Percentiles rank a stretch among this genome's conserved stretches.
These are phyloP conservation scores for Gasteruption jaculator DNA, from an alignment of 2,888 invertebrate species.

Conservation along the genomic window DNA sequence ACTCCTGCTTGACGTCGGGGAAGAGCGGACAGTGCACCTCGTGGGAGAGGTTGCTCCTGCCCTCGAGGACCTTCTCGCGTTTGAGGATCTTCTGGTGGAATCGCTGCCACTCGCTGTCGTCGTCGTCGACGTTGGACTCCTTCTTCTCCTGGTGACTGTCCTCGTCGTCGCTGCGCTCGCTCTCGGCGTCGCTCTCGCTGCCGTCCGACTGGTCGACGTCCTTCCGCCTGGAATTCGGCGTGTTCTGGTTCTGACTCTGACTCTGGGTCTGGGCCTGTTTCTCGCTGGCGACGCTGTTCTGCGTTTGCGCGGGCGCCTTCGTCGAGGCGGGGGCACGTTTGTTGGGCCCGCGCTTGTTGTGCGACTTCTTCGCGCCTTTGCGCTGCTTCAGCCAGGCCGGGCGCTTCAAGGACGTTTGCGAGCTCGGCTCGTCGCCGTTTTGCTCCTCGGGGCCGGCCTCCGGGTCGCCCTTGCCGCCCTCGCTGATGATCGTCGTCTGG, in stretches of 20 bases:
- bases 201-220: conserved; percentile 41
- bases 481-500: conserved; percentile 53
- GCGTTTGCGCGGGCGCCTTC: conserved; percentile 28
- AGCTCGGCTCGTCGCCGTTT: no score
- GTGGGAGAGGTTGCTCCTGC: conserved; percentile 90
- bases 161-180: conserved; percentile 56
- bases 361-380: conserved; percentile 60
- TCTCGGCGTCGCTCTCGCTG: conserved; percentile 53
- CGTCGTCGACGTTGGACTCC: conserved; percentile 60
- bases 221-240: conserved; percentile 37
- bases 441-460: conserved; percentile 53
- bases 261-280: conserved; percentile 26
- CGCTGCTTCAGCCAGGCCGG: conserved; percentile 80
- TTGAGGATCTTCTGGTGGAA: conserved; percentile 85
- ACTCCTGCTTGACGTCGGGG: conserved; percentile 94
- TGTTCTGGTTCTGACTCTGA: conserved; percentile 23
- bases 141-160: conserved; percentile 56
- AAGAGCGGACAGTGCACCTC: conserved; percentile 96
- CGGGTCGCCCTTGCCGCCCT: conserved; percentile 53
- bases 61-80: conserved; percentile 82
- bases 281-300: conserved; percentile 18
- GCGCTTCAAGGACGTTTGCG: conserved; percentile 63
- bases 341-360: conserved; percentile 53
- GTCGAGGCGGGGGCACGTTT: conserved; percentile 31
- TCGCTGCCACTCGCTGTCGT: conserved; percentile 87